Conservation (phyloP, 2,888 invertebrate species). For the Microplitis deprimator region DNA sequence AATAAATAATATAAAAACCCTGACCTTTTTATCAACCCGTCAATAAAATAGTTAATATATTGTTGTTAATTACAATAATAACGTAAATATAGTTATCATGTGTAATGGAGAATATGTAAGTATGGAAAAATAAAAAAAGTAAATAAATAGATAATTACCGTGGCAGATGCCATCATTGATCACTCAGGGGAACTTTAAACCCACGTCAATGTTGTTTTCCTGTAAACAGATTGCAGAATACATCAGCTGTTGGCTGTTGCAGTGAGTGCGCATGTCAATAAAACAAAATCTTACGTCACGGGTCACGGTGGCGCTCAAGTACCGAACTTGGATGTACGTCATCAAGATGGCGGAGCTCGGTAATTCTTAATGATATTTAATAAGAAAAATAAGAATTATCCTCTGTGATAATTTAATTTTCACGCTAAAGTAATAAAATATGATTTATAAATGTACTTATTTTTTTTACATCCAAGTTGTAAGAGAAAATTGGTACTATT, state of each 20-base stretch:
- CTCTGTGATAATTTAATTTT: background rate
- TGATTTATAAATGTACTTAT: background rate
- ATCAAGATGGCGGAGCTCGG: background rate
- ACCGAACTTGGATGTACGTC: background rate
- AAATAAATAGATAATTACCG: slow-evolving; percentile 61
- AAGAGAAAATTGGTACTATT: background rate
- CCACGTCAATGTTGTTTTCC: slow-evolving; percentile 2
- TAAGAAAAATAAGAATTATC: background rate
- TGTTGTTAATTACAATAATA: too few relatives aligned
- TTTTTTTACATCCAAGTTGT: too few relatives aligned
- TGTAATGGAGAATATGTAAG: background rate
- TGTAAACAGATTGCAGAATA: background rate
- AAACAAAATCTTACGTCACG: background rate
- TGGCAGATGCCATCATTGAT: slow-evolving; percentile 68
- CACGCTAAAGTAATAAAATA: background rate
- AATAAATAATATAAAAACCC: background rate
- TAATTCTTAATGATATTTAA: background rate
- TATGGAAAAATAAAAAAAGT: slow-evolving; percentile 24
- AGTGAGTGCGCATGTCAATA: slow-evolving; percentile 4
- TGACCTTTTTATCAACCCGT: background rate
- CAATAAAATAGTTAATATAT: background rate
- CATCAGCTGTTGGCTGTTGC: slow-evolving; percentile 31
- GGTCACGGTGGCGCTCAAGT: background rate
- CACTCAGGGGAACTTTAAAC: slow-evolving; percentile 16
- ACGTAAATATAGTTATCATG: background rate